Percentiles rank a stretch among this genome's conserved stretches.
Evolutionary conservation across 2,113 vertebrate genomes (phyloP).

Genomic region (Noctilio leporinus): DNA sequence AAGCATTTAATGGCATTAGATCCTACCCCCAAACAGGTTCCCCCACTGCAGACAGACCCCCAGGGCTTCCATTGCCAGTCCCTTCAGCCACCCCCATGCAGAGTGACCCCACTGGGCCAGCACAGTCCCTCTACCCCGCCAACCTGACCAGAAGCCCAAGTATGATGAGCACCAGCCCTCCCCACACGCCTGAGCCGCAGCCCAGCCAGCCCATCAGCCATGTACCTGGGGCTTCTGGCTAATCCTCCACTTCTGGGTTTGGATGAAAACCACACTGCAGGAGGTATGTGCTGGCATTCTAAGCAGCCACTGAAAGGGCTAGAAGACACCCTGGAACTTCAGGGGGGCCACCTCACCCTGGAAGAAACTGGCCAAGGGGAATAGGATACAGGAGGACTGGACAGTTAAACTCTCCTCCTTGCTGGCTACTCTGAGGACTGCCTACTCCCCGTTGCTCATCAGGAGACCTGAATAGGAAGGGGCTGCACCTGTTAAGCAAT

Average conservation of each 20-base stretch:
- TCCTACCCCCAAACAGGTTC: background rate
- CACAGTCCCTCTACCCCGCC: background rate
- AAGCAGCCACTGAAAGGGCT: background rate
- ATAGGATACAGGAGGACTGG: background rate
- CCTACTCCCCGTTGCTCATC: background rate
- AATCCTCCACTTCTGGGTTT: background rate
- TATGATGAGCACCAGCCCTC: background rate
- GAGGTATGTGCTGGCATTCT: background rate
- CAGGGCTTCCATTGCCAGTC: background rate
- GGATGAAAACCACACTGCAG: background rate
- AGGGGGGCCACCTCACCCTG: background rate
- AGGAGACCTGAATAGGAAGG: background rate
- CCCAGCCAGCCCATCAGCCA: background rate
- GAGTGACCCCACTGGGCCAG: background rate
- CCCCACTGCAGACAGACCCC: background rate
- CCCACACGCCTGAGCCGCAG: fast-evolving
- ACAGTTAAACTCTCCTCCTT: background rate
- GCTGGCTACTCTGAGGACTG: background rate
- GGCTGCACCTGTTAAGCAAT: background rate
- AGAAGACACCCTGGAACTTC: background rate
- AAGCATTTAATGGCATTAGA: background rate
- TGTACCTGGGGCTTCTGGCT: background rate
- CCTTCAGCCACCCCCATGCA: background rate
- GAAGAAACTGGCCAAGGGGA: background rate
- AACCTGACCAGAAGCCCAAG: background rate